Evolutionary conservation across 2,797 vertebrate genomes (phyloP), one percentile per base, ranked within the genome.

Genomic region (Crypturellus tataupa): DNA sequence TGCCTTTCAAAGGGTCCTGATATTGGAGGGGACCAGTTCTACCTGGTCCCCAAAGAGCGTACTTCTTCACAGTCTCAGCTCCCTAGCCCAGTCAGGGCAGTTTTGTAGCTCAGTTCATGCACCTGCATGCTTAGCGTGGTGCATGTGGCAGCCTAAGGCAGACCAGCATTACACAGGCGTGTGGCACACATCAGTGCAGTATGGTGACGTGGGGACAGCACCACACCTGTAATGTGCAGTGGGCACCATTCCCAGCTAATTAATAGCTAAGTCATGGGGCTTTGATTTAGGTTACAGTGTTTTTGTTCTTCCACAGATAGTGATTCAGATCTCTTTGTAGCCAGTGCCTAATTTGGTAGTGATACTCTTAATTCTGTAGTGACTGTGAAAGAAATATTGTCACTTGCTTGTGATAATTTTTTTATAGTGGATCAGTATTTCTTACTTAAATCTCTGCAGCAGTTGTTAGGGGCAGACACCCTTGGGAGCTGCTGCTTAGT

Each of bases 81-180:
- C 59, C 17, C 31, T 49, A 49, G 17, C 12, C 23, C 25, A 0
- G 2, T 2, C 5, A 47, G 1, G 39, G 11, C 58, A 35, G 33
- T 6, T 56, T 37, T 63, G 79, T 51, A 27, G 46, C 51, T 14
- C 13, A 31, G 18, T 55, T 73, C 55, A 11, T 25, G 20, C 33
- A 33, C 55, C 33, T 4, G 44, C 35, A 0, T 8, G 0, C 42
- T 31, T 33, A 2, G 17, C 46, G 12, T 44, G 44, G 59, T 11
- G 55, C 60, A 4, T 24, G 49, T 37, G 64, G 29, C 56, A 77
- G 75, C 46, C 75, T 29, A 10, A 89, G 53, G 31, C 6, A 0
- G 0, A 11, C 0, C 3, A 35, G 2, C 47, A 56, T 80, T 17
- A 3, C 59, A 16, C 17, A 25, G 55, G 4, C 23, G 2, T 2